Conservation (phyloP, 2,888 invertebrate genomes). For the Hydroisotoma schaefferi region DNA sequence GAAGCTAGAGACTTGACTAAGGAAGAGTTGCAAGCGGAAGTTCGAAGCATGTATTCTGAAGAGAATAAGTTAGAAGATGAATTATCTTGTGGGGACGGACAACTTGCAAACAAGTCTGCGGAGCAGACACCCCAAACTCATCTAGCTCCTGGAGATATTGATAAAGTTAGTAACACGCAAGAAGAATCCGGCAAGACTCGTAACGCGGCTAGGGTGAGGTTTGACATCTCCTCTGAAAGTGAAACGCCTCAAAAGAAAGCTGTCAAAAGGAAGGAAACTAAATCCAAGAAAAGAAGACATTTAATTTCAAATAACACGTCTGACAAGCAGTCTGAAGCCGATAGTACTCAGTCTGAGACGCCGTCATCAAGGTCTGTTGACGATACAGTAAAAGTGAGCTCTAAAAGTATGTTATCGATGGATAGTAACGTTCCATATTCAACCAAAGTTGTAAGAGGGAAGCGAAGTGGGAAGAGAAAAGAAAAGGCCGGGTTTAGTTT, state of each 20-base stretch:
- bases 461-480: background rate
- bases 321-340: too few species aligned
- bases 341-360: too few species aligned
- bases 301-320: too few species aligned
- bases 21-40: conserved; percentile 42
- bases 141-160: background rate
- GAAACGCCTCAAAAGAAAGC: background rate
- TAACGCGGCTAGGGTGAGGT: too few species aligned
- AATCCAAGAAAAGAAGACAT: too few species aligned
- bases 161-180: conserved; percentile 2
- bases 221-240: background rate
- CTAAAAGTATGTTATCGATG: too few species aligned
- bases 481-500: conserved; percentile 19
- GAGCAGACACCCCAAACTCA: background rate
- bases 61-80: too few species aligned
- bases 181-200: background rate
- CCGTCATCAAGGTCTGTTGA: too few species aligned
- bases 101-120: too few species aligned
- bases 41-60: conserved; percentile 44
- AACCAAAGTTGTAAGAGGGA: conserved; percentile 14
- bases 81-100: too few species aligned
- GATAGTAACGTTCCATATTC: background rate
- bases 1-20: conserved; percentile 40
- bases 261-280: too few species aligned
- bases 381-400: too few species aligned